phyloP scores from a whole-genome alignment of 2,113 vertebrate species.

The Cricetomys ansorgei region DNA sequence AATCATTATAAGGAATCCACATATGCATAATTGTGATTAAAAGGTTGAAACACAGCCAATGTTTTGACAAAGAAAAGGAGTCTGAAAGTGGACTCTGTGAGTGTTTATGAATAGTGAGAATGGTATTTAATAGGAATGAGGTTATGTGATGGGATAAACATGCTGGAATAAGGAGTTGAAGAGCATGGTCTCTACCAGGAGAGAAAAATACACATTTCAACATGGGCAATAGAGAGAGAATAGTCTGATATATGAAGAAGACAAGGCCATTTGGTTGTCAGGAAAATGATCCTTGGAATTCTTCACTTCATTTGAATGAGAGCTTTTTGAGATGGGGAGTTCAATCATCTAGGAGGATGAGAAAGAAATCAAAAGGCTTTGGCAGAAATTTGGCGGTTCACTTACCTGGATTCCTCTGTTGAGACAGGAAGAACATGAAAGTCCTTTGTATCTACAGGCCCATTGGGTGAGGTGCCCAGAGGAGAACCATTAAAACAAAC shows the following conservation, averaged over 20 bases:
- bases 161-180: not conserved
- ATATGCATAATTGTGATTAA: not conserved
- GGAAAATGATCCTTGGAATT: not conserved
- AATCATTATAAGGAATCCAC: slow-evolving; percentile 17
- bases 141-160: not conserved
- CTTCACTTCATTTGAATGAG: not conserved
- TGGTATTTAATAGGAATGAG: not conserved
- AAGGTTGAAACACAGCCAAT: not conserved
- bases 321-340: not conserved
- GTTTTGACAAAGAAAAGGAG: slow-evolving; percentile 13
- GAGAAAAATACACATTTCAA: not conserved
- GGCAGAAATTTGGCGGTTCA: not conserved
- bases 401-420: not conserved
- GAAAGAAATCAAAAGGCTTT: not conserved
- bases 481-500: not conserved
- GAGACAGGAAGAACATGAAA: not conserved
- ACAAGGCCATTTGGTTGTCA: not conserved
- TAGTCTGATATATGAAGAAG: not conserved
- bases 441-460: not conserved
- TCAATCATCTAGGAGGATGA: not conserved
- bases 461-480: not conserved
- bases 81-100: not conserved
- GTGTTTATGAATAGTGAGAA: not conserved
- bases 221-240: not conserved
- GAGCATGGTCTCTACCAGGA: not conserved